Evolutionary conservation across 2,113 vertebrate genomes (phyloP), one percentile per base, ranked within the genome.

Genomic region (Clupea harengus): DNA sequence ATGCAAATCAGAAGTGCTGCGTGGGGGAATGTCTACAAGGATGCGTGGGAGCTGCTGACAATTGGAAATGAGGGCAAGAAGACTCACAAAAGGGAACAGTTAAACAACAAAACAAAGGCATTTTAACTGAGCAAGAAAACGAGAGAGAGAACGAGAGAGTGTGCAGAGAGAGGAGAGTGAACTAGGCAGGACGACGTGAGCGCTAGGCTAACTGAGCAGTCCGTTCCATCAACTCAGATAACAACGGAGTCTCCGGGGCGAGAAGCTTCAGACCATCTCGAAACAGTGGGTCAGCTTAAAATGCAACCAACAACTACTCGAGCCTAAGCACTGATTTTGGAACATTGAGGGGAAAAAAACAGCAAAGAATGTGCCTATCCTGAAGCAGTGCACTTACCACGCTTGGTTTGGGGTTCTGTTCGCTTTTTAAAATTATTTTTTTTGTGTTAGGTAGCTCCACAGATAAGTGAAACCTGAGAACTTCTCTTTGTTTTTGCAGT

Each of bases 11-110:
- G 72, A 15, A 32, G 72, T 32, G 72, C 28, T 78, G 72, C 25
- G 72, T 78, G 72, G 72, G 72, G 72, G 72, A 32, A 78, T 32
- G 25, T 78, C 32, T 39, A 78, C 72, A 78, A 78, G 72, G 32
- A 28, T 78, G 72, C 13, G 72, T 78, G 72, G 72, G 72, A 78
- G 72, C 2, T 78, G 72, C 13, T 32, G 72, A 39, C 72, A 78
- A 78, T 78, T 44, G 72, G 72, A 78, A 78, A 78, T 17, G 72
- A 78, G 72, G 32, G 72, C 72, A 78, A 78, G 28, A 11, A 15
- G 72, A 39, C 72, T 78, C 25, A 39, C 25, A 72, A 78, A 78
- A 78, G 32, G 28, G 72, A 78, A 78, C 72, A 17, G 72, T 32
- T 78, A 78, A 44, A 78, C 72, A 78, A 32, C 72, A 15, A 78